A percentile compares a stretch with the other conserved stretches of the same genome.
Conservation (phyloP, 37 sponge, comb jelly and placozoan genomes). For the Eunapius fragilis region DNA sequence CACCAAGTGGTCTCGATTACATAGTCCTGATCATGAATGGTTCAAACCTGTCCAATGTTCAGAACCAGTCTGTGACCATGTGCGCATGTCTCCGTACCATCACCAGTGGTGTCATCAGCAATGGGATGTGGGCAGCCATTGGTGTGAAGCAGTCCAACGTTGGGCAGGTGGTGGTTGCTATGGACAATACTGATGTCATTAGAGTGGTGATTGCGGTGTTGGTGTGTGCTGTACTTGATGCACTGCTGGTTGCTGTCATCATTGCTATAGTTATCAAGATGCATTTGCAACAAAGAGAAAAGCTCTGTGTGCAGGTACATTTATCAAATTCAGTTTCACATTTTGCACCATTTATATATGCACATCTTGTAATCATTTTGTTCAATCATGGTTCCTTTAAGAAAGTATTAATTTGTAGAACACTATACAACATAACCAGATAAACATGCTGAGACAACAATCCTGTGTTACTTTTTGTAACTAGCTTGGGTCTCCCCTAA, state of each 20-base stretch:
- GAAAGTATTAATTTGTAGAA: too few species aligned
- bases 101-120: neutral
- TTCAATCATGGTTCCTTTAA: too few species aligned
- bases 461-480: too few species aligned
- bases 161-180: neutral
- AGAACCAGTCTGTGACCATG: neutral
- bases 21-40: neutral
- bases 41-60: neutral
- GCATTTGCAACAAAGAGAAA: neutral
- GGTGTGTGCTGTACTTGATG: neutral
- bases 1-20: neutral
- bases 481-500: too few species aligned
- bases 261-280: neutral
- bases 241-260: neutral
- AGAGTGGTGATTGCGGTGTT: neutral
- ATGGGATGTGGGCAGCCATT: neutral
- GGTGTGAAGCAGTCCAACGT: neutral
- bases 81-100: neutral
- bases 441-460: too few species aligned
- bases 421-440: too few species aligned
- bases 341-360: too few species aligned
- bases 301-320: neutral
- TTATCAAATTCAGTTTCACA: too few species aligned
- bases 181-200: neutral
- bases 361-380: too few species aligned